Conservation (phyloP, 2,888 invertebrate genomes). For the Gasteruption jaculator region DNA sequence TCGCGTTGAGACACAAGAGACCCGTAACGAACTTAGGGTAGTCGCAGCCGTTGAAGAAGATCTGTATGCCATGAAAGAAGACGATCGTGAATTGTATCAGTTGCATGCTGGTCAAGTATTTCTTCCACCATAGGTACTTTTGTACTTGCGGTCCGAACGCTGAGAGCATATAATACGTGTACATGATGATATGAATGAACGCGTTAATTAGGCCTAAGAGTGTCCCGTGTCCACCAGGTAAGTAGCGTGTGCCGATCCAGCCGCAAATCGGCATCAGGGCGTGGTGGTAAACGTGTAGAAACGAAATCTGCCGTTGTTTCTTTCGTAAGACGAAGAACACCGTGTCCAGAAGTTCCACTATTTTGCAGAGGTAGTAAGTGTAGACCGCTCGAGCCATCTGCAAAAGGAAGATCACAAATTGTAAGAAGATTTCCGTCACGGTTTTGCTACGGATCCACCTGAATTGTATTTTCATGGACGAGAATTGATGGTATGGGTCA, state of each 20-base stretch:
- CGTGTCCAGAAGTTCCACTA: conserved; percentile 74
- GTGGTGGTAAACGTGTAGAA: conserved; percentile 88
- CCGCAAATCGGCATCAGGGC: conserved; percentile 73
- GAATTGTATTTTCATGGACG: background rate
- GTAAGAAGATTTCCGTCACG: no score
- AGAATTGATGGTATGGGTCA: no score
- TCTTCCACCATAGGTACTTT: conserved; percentile 94
- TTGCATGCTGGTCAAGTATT: conserved; percentile 82
- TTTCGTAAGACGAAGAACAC: conserved; percentile 87
- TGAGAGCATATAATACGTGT: conserved; percentile 82
- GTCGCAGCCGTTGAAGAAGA: conserved; percentile 55
- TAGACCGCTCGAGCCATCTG: conserved; percentile 53
- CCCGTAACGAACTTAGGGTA: conserved; percentile 68
- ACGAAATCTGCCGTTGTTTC: conserved; percentile 82
- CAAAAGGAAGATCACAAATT: conserved; percentile 20
- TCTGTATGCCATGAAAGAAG: conserved; percentile 64
- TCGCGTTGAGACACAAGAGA: conserved; percentile 64
- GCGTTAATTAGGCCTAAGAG: conserved; percentile 84
- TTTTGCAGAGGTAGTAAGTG: conserved; percentile 72
- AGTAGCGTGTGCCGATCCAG: conserved; percentile 75
- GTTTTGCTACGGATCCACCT: background rate
- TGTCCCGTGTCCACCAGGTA: conserved; percentile 83
- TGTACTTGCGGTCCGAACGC: conserved; percentile 84
- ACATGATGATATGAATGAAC: conserved; percentile 89
- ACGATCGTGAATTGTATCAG: conserved; percentile 79